Evolutionary conservation across 2,113 vertebrate genomes (phyloP).

Genomic region (Campylomormyrus tamandua): DNA sequence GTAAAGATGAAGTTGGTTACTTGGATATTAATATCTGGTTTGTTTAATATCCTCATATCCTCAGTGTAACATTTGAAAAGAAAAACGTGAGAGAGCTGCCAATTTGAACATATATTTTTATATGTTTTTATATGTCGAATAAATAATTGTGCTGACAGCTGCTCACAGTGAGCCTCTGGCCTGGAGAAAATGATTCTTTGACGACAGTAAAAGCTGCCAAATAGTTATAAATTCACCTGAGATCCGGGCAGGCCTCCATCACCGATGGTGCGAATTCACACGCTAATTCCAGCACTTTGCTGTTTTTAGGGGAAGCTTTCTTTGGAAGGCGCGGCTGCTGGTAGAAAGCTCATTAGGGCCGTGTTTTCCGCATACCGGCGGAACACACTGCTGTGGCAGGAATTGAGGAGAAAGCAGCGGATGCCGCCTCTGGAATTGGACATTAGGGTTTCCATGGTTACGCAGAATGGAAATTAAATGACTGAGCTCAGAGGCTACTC

Average conservation of each 20-base stretch:
- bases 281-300: background rate
- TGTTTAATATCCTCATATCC: slow-evolving; percentile 42
- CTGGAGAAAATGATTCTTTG: background rate
- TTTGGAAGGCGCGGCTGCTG: background rate
- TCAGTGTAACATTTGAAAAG: background rate
- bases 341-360: background rate
- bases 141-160: background rate
- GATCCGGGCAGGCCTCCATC: background rate
- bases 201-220: background rate
- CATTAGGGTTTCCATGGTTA: slow-evolving; percentile 66
- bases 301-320: background rate
- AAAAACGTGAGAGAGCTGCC: background rate
- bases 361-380: slow-evolving; percentile 23
- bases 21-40: slow-evolving; percentile 38
- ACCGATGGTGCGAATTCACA: background rate
- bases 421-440: slow-evolving; percentile 52
- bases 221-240: background rate
- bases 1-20: slow-evolving; percentile 44
- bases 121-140: background rate
- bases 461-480: slow-evolving; percentile 58
- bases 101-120: background rate
- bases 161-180: background rate
- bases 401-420: slow-evolving; percentile 43
- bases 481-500: slow-evolving; percentile 49
- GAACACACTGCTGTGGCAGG: slow-evolving; percentile 44